Conservation (phyloP, 2,797 vertebrate species). For the Squalus acanthias region DNA sequence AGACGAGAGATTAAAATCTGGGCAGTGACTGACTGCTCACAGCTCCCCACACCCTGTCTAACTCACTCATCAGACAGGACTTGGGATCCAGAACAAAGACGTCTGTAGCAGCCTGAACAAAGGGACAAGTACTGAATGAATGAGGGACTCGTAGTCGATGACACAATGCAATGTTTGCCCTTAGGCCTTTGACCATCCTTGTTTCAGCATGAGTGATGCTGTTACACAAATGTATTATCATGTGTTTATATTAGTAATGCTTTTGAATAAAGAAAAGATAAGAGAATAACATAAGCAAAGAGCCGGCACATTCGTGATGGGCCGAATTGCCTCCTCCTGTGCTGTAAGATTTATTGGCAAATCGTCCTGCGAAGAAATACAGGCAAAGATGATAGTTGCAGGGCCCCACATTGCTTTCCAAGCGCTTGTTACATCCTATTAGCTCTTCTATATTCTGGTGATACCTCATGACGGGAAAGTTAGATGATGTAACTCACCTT, state of each 20-base stretch:
- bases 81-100: background rate
- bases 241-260: background rate
- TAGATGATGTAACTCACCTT: background rate
- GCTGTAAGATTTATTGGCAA: background rate
- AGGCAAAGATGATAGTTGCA: background rate
- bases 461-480: background rate
- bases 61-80: background rate
- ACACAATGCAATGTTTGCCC: constrained; percentile 1
- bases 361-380: background rate
- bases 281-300: background rate
- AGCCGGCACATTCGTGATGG: background rate
- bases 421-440: background rate
- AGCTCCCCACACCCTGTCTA: background rate
- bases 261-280: background rate
- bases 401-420: background rate
- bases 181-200: background rate
- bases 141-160: background rate
- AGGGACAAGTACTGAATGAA: background rate
- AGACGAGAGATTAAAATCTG: background rate
- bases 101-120: background rate
- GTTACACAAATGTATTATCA: background rate
- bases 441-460: background rate
- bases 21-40: background rate
- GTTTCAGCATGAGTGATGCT: background rate
- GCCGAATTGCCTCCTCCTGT: too few species aligned